Base-by-base conservation (phyloP, 1,140 invertebrate genomes). In the Archivesica marissinica region DNA sequence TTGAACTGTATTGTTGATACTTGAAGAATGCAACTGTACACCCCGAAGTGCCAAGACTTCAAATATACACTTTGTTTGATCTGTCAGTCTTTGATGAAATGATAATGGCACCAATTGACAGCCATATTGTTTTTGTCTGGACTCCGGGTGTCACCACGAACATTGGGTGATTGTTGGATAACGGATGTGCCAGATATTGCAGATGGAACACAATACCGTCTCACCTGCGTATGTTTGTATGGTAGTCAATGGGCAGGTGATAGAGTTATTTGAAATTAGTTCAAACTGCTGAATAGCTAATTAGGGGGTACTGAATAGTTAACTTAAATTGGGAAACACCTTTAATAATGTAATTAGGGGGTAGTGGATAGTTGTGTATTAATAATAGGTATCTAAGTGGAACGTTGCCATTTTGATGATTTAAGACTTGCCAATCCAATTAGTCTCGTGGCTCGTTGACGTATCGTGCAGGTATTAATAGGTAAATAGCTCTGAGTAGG, bases 251-350 rank as follows among this genome's bases (percentile, higher is more conserved):
- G 15, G 39, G 39, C 25, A 72, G 59, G 50, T 44, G 44, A 72
- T 72, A 44, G 68, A 25, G 50, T n/a, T 47, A 47, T 72, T 25
- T 72, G 44, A 50, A 47, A 72, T 72, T 72, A 33, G 68, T 33
- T 41, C 41, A 72, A 47, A 33, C 25, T 41, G 33, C 23, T 72
- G 64, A 47, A 47, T 50, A 47, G 41, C 68, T 72, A 72, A 72
- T 72, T 72, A 44, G 68, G 68, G 68, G 68, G 68, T 72, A 72
- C 41, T 72, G 68, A 44, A 72, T 72, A 72, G 41, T 47, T 47
- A 30, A 30, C 33, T 64, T 64, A 35, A 64, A 64, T 64, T 64
- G 59, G 59, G 30, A 64, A 64, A 64, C 59, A 64, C 59, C 59
- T 72, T 72, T 25, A 47, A 72, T 47, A 47, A 72, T 33, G 23